Conservation (phyloP, 2,113 vertebrate genomes). For the Neofelis nebulosa region DNA sequence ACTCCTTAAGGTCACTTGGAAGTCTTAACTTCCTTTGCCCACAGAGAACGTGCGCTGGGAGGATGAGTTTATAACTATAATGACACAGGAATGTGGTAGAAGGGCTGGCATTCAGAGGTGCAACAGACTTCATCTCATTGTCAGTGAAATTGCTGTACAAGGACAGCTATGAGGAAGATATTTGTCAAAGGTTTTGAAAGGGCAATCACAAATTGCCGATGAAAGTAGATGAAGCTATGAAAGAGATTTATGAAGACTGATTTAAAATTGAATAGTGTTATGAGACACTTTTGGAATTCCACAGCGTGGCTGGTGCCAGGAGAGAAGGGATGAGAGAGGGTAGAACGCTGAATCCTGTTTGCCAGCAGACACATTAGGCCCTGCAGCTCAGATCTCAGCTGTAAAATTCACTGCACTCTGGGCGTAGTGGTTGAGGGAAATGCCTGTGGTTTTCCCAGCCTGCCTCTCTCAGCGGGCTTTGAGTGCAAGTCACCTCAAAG, state of each 20-base stretch:
- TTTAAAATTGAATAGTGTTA: conserved; percentile 70
- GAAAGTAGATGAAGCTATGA: conserved; percentile 69
- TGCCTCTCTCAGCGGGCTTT: conserved; percentile 62
- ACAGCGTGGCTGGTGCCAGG: conserved; percentile 53
- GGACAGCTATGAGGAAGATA: conserved; percentile 50
- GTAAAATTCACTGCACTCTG: conserved; percentile 48
- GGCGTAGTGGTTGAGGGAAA: conserved; percentile 52
- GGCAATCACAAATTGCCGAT: conserved; percentile 63
- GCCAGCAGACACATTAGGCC: conserved; percentile 73
- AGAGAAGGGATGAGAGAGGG: conserved; percentile 63
- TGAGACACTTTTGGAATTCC: conserved; percentile 72
- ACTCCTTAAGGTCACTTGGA: conserved; percentile 6
- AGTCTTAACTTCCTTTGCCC: neutral
- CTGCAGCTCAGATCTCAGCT: conserved; percentile 40
- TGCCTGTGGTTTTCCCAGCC: conserved; percentile 59
- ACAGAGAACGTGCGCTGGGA: neutral
- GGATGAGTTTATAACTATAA: neutral
- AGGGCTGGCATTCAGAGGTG: conserved; percentile 3
- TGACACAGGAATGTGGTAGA: conserved; percentile 11
- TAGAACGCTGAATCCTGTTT: conserved; percentile 49
- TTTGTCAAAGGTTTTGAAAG: conserved; percentile 64
- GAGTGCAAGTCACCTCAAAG: conserved; percentile 48
- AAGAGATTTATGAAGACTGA: conserved; percentile 71
- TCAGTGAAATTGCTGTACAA: conserved; percentile 46
- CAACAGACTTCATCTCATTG: conserved; percentile 14